Percentiles rank a stretch among this genome's conserved stretches.
These are phyloP conservation scores for Netelia virgata DNA, from an alignment of 2,888 invertebrate species.

Conservation along the genomic window DNA sequence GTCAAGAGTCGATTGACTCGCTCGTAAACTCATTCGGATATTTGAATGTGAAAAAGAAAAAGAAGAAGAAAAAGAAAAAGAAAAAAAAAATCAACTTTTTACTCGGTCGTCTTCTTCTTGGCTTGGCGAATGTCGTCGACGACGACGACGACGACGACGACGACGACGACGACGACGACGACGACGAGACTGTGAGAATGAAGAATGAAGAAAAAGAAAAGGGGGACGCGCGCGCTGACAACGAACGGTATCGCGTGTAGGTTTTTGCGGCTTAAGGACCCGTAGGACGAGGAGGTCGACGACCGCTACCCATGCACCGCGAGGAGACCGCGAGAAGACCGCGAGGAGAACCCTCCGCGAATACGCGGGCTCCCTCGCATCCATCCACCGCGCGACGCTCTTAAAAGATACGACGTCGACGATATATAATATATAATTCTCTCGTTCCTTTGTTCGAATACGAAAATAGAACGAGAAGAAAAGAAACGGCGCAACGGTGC, in stretches of 20 bases:
- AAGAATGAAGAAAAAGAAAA: slow-evolving; percentile 29
- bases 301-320: slow-evolving; percentile 69
- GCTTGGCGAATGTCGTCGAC: slow-evolving; percentile 45
- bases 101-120: slow-evolving; percentile 65
- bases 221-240: slow-evolving; percentile 4
- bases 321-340: neutral
- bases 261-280: slow-evolving; percentile 83
- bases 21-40: too few relatives aligned
- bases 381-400: too few relatives aligned
- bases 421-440: too few relatives aligned
- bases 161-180: slow-evolving; percentile 15
- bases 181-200: slow-evolving; percentile 27
- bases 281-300: slow-evolving; percentile 79
- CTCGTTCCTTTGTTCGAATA: neutral
- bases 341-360: neutral
- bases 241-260: slow-evolving; percentile 82
- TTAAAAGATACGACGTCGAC: too few relatives aligned
- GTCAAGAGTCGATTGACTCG: too few relatives aligned
- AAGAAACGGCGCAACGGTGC: too few relatives aligned
- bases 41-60: too few relatives aligned
- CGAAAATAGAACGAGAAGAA: too few relatives aligned
- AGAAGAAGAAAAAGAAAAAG: neutral
- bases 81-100: slow-evolving; percentile 24
- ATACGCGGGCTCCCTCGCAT: slow-evolving; percentile 1
- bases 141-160: slow-evolving; percentile 20